phyloP scores from a whole-genome alignment of 1,140 invertebrate genomes.

The Caerostris extrusa region DNA sequence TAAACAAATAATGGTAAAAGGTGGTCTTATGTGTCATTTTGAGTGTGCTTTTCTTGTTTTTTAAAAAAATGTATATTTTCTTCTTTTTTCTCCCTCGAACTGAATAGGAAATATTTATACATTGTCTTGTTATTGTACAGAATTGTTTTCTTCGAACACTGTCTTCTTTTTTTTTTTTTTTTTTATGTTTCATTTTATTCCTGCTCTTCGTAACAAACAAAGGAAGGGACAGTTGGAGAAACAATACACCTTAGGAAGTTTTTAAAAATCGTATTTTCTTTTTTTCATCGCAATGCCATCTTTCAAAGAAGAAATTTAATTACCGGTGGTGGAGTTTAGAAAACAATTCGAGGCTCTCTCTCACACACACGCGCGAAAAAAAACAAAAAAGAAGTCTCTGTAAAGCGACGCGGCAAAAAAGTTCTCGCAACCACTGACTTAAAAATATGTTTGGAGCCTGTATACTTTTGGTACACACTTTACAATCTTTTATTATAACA shows the following conservation, averaged over 20 bases:
- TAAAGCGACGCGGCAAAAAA: not conserved
- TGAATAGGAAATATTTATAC: conserved; percentile 13
- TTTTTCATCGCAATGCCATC: conserved; percentile 19
- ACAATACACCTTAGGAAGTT: not conserved
- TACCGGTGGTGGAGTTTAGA: not conserved
- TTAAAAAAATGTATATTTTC: not conserved
- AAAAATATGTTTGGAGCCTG: conserved; percentile 51
- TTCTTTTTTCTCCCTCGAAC: not conserved
- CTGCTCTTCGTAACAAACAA: not conserved
- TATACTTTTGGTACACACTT: conserved; percentile 51
- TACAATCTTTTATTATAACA: conserved; percentile 52
- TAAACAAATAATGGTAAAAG: conserved; percentile 1
- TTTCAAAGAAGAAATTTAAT: not conserved
- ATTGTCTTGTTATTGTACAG: conserved; percentile 33
- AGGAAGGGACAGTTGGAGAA: not conserved
- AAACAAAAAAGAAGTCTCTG: too few species aligned
- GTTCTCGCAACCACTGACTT: not conserved
- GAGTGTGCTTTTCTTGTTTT: conserved; percentile 41
- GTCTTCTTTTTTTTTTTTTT: conserved; percentile 1
- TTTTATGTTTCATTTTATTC: conserved; percentile 8
- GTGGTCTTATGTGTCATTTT: conserved; percentile 42
- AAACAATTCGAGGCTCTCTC: too few species aligned
- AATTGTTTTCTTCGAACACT: not conserved
- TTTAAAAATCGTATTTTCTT: not conserved
- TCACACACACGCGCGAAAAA: too few species aligned